Base-by-base conservation (phyloP, 2,797 vertebrate species). In the Menidia menidia region DNA sequence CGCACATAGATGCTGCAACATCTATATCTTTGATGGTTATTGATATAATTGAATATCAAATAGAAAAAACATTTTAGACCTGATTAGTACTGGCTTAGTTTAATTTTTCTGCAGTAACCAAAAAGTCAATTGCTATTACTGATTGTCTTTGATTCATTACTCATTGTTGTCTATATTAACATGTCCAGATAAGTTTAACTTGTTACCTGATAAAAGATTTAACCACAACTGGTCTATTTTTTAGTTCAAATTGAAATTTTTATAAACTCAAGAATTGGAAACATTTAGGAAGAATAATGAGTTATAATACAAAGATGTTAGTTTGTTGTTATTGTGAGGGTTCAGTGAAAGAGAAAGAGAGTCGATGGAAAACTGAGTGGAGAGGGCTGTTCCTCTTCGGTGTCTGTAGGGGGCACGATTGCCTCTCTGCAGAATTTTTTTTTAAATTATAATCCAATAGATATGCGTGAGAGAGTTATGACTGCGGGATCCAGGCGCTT, bases 391-490 rank as follows among this genome's bases (percentile, higher is more conserved):
- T 64, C 7, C 43, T 1, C 15, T 61, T 57, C 19, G 3, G 1
- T 16, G 64, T 66, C 82, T 69, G 43, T 85, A 86, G 88, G 78
- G 79, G 77, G 73, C 68, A 52, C 68, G 60, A 33, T 44, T 71
- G 68, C 50, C 67, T 68, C 58, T 72, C 44, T 2, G 7, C 60
- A 71, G 57, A 60, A 13, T 18, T 18, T 41, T 1, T 48, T 13
- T 3, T 43, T n/a, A 54, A 41, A 19, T 58, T 19, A 41, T 14
- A 74, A 45, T 13, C 5, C 30, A 47, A 45, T 3, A 60, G 32
- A 59, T 41, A 15, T n/a, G 10, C 42, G 10, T 13, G 25, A 31
- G 16, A 12, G 3, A 18, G 19, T 41, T 25, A 18, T 57, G 45
- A 33, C n/a, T n/a, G 1, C 2, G 33, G 25, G 30, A 19, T 12